Conservation (phyloP, 2,797 vertebrate genomes). For the Meriones psammophilus region DNA sequence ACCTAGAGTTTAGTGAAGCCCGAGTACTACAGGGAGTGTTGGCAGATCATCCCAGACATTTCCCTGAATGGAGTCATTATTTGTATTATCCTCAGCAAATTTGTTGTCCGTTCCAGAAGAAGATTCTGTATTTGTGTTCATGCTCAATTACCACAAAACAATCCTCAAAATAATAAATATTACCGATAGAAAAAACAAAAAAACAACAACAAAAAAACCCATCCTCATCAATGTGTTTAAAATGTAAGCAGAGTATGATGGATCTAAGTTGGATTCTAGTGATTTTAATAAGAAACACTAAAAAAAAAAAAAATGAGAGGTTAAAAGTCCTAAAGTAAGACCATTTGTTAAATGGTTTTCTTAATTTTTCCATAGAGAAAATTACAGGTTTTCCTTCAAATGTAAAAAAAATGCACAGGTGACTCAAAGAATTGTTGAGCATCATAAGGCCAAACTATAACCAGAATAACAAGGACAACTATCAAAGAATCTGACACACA, state of each 20-base stretch:
- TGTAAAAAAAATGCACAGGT: background rate
- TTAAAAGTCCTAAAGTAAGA: background rate
- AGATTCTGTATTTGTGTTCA: background rate
- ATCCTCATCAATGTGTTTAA: background rate
- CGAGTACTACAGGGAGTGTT: background rate
- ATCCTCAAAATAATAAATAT: background rate
- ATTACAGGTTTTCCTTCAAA: background rate
- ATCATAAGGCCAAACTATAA: background rate
- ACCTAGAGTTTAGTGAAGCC: background rate
- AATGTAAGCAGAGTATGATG: background rate
- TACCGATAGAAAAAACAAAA: too few relatives aligned
- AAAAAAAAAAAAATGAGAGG: background rate
- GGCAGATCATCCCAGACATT: background rate
- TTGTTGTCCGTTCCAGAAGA: background rate
- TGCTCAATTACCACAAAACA: background rate
- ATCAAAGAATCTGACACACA: background rate
- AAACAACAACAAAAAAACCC: too few relatives aligned
- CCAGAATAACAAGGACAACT: background rate
- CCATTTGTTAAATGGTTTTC: background rate
- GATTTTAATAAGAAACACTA: background rate
- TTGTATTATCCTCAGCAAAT: background rate
- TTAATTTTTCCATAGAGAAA: background rate
- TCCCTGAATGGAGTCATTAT: background rate
- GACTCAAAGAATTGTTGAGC: background rate
- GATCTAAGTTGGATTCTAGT: background rate